Conservation (phyloP, 2,113 vertebrate species). For the Eubucco bourcierii region DNA sequence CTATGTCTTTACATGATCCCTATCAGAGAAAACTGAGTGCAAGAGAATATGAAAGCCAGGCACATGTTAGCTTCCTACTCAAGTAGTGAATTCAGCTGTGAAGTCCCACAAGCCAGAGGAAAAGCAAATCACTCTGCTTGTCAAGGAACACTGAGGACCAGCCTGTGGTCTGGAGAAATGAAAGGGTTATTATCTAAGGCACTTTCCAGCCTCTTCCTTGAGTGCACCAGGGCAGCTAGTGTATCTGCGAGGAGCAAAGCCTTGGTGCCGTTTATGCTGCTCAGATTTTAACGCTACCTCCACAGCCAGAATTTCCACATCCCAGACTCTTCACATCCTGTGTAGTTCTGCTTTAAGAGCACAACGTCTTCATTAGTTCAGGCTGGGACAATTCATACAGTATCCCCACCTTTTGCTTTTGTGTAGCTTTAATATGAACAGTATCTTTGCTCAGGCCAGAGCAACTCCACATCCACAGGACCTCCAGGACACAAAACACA, state of each 20-base stretch:
- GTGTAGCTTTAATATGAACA: not conserved
- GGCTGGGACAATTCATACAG: not conserved
- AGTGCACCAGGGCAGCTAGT: not conserved
- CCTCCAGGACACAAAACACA: not conserved
- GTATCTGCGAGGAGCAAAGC: not conserved
- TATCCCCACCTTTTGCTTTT: not conserved
- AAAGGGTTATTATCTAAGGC: not conserved
- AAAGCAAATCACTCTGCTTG: not conserved
- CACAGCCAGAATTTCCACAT: not conserved
- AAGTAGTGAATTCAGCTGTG: not conserved
- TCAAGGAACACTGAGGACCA: not conserved
- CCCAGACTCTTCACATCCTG: not conserved
- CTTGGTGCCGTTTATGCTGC: not conserved
- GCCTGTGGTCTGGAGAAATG: not conserved
- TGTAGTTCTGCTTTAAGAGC: not conserved
- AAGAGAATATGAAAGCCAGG: not conserved
- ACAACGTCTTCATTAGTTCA: not conserved
- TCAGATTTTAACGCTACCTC: not conserved
- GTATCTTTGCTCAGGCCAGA: not conserved
- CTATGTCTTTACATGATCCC: not conserved
- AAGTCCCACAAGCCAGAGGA: not conserved
- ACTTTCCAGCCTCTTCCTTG: not conserved
- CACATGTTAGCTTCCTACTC: not conserved
- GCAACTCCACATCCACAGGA: not conserved
- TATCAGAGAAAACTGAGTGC: not conserved